Conservation (phyloP, 2,888 invertebrate species). For the Linnaemya vulpina region DNA sequence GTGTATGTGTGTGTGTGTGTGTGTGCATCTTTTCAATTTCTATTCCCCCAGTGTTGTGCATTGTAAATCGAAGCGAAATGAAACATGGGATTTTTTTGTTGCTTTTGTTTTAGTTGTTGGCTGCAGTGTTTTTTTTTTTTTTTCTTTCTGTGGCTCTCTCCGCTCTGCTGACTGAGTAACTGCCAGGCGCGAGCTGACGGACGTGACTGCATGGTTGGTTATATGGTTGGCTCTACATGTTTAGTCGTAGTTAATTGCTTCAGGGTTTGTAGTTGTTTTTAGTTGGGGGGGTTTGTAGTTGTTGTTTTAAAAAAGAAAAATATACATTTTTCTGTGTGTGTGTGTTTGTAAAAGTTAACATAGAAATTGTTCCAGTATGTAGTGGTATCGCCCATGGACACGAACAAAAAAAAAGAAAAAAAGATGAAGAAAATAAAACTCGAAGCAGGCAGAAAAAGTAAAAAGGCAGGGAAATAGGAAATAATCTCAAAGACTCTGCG, state of each 20-base stretch:
- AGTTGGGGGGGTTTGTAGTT: slow-evolving; percentile 63
- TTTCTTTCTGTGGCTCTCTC: slow-evolving; percentile 47
- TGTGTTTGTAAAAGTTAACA: slow-evolving; percentile 20
- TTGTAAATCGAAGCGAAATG: slow-evolving; percentile 59
- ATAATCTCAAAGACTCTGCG: slow-evolving; percentile 49
- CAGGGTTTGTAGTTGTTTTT: slow-evolving; percentile 55
- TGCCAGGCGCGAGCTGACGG: slow-evolving; percentile 40
- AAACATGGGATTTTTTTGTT: slow-evolving; percentile 33
- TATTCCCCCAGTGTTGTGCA: slow-evolving; percentile 56
- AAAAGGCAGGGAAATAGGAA: slow-evolving; percentile 45
- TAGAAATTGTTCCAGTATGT: slow-evolving; percentile 28
- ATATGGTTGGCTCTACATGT: slow-evolving; percentile 80
- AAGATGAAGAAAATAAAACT: slow-evolving; percentile 2
- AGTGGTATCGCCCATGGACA: slow-evolving; percentile 34
- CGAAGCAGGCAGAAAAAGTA: slow-evolving; percentile 15
- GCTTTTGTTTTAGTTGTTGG: slow-evolving; percentile 9
- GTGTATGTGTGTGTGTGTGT: slow-evolving; percentile 27
- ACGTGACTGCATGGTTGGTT: slow-evolving; percentile 70
- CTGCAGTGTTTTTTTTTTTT: slow-evolving; percentile 42
- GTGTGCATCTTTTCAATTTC: slow-evolving; percentile 44
- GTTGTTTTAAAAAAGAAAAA: slow-evolving; percentile 49
- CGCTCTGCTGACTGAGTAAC: slow-evolving; percentile 25
- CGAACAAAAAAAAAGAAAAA: background rate
- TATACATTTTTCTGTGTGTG: background rate
- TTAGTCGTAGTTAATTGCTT: slow-evolving; percentile 73